These are phyloP conservation scores for Grantiella picta DNA, from an alignment of 2,113 vertebrate species.

Conservation along the genomic window DNA sequence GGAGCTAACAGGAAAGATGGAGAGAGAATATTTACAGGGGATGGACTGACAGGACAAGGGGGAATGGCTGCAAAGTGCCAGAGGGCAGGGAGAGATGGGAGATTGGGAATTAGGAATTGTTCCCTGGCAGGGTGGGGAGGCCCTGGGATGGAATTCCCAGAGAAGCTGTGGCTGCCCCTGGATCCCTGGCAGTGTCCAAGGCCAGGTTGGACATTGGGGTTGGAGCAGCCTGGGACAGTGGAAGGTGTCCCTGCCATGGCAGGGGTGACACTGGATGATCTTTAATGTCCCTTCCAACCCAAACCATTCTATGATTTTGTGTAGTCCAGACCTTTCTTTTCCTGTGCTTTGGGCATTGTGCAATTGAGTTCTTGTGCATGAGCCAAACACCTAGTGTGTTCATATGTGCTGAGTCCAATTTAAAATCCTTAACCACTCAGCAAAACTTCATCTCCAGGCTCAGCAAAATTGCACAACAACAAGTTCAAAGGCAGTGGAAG, in stretches of 20 bases:
- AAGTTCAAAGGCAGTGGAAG: not conserved
- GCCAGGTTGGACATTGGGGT: not conserved
- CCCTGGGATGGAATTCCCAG: not conserved
- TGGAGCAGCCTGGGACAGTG: not conserved
- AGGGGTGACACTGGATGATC: fast-evolving
- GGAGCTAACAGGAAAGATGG: fast-evolving
- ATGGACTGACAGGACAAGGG: not conserved
- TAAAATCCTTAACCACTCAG: not conserved
- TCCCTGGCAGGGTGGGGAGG: fast-evolving
- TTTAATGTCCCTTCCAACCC: not conserved
- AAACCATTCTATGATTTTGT: not conserved
- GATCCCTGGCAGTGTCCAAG: not conserved
- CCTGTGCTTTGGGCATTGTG: not conserved
- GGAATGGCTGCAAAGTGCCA: fast-evolving
- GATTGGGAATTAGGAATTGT: not conserved
- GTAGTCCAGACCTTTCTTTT: not conserved
- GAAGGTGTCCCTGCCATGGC: not conserved
- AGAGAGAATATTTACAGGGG: not conserved
- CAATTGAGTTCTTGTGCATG: not conserved
- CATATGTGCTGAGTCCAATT: not conserved
- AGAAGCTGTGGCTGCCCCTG: not conserved
- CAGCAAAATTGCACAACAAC: not conserved
- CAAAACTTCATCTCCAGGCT: not conserved
- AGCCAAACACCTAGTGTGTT: not conserved
- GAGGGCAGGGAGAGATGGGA: no score